phyloP scores from a whole-genome alignment of 1,140 invertebrate species.

The Heterodera carotae region DNA sequence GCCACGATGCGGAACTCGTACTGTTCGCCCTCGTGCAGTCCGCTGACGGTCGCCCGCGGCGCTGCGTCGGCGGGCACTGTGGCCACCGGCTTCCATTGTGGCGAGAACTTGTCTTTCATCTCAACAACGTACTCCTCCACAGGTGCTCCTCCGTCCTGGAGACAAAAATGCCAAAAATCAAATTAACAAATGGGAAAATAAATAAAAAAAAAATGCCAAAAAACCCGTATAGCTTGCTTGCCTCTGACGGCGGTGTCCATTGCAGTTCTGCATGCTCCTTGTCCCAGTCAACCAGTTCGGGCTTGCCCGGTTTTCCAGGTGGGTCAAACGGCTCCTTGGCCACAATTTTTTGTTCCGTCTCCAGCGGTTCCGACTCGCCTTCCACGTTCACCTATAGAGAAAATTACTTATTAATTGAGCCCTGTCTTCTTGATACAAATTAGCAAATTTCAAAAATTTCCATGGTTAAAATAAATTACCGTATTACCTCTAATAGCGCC shows the following conservation, averaged over 20 bases:
- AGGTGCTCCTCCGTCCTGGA: slow-evolving; percentile 66
- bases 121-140: slow-evolving; percentile 88
- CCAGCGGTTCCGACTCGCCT: slow-evolving; percentile 91
- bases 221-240: not conserved
- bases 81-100: slow-evolving; percentile 87
- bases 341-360: slow-evolving; percentile 87
- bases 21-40: slow-evolving; percentile 84
- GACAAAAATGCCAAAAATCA: not conserved
- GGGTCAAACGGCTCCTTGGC: slow-evolving; percentile 94
- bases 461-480: too few relatives aligned
- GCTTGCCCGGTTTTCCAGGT: slow-evolving; percentile 84
- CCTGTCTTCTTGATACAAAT: too few relatives aligned
- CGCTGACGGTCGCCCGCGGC: slow-evolving; percentile 78
- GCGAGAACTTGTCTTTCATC: slow-evolving; percentile 86
- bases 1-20: slow-evolving; percentile 88
- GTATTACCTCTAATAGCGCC: too few relatives aligned
- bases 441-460: too few relatives aligned
- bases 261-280: slow-evolving; percentile 83
- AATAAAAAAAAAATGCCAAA: not conserved
- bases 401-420: too few relatives aligned
- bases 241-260: slow-evolving; percentile 79
- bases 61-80: slow-evolving; percentile 77
- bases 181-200: not conserved
- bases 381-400: slow-evolving; percentile 82
- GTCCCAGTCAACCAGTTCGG: slow-evolving; percentile 88